These are phyloP conservation scores for Morone chrysops DNA, from an alignment of 2,113 vertebrate species.

Conservation along the genomic window DNA sequence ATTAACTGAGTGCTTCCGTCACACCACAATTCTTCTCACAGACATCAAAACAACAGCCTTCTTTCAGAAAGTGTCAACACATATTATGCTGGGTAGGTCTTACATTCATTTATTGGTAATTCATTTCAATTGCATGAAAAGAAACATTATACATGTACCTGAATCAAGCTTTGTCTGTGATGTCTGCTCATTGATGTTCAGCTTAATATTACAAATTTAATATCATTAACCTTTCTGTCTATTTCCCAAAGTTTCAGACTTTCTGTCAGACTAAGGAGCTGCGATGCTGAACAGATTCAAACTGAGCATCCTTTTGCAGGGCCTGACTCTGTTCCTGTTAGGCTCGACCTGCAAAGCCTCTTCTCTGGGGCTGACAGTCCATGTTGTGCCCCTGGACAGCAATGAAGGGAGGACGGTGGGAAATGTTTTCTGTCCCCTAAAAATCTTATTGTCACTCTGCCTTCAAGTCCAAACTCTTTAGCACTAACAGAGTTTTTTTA, in stretches of 20 bases:
- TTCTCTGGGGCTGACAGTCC: constrained; percentile 74
- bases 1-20: neutral
- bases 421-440: neutral
- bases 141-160: rapidly evolving
- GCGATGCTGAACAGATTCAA: constrained; percentile 51
- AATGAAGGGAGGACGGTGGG: constrained; percentile 59
- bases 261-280: neutral
- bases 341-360: constrained; percentile 27
- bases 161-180: neutral
- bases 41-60: neutral
- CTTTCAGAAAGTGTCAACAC: neutral
- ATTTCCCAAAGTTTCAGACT: neutral
- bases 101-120: neutral
- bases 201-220: neutral
- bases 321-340: constrained; percentile 48
- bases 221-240: neutral
- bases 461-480: neutral
- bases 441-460: neutral
- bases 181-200: neutral
- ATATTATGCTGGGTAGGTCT: neutral
- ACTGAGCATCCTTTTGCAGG: constrained; percentile 32
- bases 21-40: neutral
- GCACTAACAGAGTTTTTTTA: neutral
- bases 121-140: neutral
- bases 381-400: constrained; percentile 60